Evolutionary conservation across 2,888 invertebrate species (phyloP), one percentile per base, ranked within the genome.

Genomic region (Byasa hedistus): DNA sequence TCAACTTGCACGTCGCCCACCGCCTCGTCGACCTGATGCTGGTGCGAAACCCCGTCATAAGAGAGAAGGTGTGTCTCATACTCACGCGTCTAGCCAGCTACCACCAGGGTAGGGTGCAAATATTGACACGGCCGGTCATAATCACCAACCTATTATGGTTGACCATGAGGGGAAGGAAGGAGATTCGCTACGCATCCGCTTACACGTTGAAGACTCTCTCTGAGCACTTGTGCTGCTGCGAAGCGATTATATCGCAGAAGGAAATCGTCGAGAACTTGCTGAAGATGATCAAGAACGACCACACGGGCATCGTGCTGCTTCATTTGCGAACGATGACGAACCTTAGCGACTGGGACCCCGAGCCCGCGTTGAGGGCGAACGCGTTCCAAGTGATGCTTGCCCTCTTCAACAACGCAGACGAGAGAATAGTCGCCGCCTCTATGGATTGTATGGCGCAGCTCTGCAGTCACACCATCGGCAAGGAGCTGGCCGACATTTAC

Each of bases 401-500:
- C 0, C 70, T 89, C 0, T 83, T 90, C 56, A 65, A 77, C 0
- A 74, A 82, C 19, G n/a, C 69, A 0, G 84, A 88, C 23, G 72
- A 77, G 0, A 76, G 79, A 51, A 82, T 91, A 1, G 75, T 83
- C 0, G 74, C 82, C 2, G 79, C 76, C 0, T 81, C 89, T 0
- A 86, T 91, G 86, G 82, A 89, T 39, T 85, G 86, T 61, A 82
- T 89, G 85, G 52, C 84, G 0, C 87, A 89, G 60, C 73, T 91
- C 0, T 88, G 90, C 73, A 86, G 86, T 61, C 89, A 91, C 64
- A 80, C 79, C 0, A 74, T 89, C 0, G 91, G 89, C 0, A 82
- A 81, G 68, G 72, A 75, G 10, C 66, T 91, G 0, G 86, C 91
- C 0, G 91, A 91, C 61, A 74, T 79, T 0, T 71, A 89, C 70